A percentile compares a stretch with the other conserved stretches of the same genome.
Conservation (phyloP, 1,140 invertebrate species). For the Lethocerus indicus region DNA sequence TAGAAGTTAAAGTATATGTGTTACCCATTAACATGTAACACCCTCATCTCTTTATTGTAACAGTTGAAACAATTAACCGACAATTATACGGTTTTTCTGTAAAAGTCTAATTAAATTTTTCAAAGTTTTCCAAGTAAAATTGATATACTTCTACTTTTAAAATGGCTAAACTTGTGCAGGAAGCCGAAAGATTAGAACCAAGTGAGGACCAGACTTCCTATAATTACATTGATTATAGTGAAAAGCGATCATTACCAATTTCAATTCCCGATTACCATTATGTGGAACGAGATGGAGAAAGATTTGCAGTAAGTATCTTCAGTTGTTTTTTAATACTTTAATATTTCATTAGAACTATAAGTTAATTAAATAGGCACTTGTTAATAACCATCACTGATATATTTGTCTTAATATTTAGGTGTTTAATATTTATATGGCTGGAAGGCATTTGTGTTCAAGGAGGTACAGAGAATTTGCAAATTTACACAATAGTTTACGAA, state of each 20-base stretch:
- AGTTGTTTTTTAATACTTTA: neutral
- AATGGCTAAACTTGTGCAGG: too few relatives aligned
- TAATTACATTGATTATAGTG: conserved; percentile 91
- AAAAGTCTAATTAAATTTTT: too few relatives aligned
- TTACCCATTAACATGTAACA: too few relatives aligned
- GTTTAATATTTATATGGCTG: conserved; percentile 99
- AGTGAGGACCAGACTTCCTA: conserved; percentile 75
- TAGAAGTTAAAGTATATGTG: too few relatives aligned
- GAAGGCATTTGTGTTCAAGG: conserved; percentile 86
- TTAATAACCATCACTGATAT: neutral
- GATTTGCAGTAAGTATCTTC: conserved; percentile 56
- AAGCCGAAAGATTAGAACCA: conserved; percentile 70
- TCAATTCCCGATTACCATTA: conserved; percentile 91
- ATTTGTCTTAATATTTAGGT: conserved; percentile 31
- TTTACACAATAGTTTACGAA: conserved; percentile 76
- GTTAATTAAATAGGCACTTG: neutral
- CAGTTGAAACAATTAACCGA: too few relatives aligned
- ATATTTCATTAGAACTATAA: neutral
- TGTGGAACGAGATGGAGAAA: conserved; percentile 64
- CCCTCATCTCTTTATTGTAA: too few relatives aligned
- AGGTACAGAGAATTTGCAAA: conserved; percentile 91
- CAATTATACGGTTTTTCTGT: neutral
- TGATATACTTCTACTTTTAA: too few relatives aligned
- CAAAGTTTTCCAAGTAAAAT: too few relatives aligned
- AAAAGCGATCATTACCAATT: conserved; percentile 93